phyloP scores from a whole-genome alignment of 2,888 invertebrate genomes.

The Pseudolycoriella hygida region DNA sequence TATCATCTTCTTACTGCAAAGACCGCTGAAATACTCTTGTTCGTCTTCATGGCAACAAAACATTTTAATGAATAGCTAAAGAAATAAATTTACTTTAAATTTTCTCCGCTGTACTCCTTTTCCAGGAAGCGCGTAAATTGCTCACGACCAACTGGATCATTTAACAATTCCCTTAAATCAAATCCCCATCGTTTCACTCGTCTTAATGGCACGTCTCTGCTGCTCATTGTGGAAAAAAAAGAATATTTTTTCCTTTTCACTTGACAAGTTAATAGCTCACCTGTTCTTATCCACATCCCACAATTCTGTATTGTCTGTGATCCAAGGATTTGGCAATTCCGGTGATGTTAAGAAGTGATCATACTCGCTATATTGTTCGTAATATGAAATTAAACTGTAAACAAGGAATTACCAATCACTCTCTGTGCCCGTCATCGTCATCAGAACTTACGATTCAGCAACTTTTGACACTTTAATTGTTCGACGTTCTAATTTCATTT shows the following conservation, averaged over 20 bases:
- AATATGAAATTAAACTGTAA: constrained; percentile 66
- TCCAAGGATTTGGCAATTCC: constrained; percentile 95
- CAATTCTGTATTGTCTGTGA: constrained; percentile 83
- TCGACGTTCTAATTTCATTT: constrained; percentile 64
- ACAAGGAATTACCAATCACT: not conserved
- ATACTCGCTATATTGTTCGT: constrained; percentile 91
- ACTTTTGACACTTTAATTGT: constrained; percentile 87
- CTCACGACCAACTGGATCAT: constrained; percentile 88
- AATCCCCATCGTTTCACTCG: constrained; percentile 96
- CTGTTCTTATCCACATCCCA: constrained; percentile 94
- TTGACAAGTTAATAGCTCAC: too few species aligned
- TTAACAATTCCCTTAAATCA: constrained; percentile 81
- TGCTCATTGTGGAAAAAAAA: constrained; percentile 18
- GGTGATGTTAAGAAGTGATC: constrained; percentile 87
- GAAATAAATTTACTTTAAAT: constrained; percentile 62
- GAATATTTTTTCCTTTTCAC: too few species aligned
- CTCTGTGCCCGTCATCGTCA: not conserved
- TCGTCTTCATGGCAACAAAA: too few species aligned
- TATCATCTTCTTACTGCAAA: too few species aligned
- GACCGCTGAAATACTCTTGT: too few species aligned
- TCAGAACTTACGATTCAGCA: constrained; percentile 66
- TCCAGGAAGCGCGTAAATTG: constrained; percentile 91
- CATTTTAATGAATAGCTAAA: not conserved
- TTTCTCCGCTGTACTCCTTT: constrained; percentile 98
- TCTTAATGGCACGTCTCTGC: constrained; percentile 82